Base-by-base conservation (phyloP, 1,140 invertebrate genomes). In the Aphis craccivora region DNA sequence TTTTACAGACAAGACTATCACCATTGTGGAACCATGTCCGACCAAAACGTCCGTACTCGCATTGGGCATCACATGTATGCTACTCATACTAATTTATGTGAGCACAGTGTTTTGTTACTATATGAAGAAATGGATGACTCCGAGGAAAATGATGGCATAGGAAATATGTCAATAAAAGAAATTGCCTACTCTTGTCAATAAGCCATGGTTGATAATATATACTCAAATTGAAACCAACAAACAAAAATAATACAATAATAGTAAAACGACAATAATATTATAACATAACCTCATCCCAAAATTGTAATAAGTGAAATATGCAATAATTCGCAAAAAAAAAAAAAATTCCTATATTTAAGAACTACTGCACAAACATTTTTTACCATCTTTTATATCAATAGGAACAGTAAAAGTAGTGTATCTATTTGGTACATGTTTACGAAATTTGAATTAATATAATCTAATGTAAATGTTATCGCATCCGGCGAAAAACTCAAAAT, bases 81-180 rank as follows among this genome's bases (percentile, higher is more conserved):
- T 99, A 67, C 96, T 99, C 93, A 96, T 98, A 76, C 96, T 99
- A n/a, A 96, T 99, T 35, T 99, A 99, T 95, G 97, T 98, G 94
- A 97, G 97, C 92, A 98, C 98, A 45, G 96, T 98, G 94, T 98
- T 98, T 96, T 98, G 97, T 95, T 98, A 98, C 95, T 98, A 98
- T 96, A 98, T 98, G 97, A 98, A 97, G 95, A 98, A 98, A 95
- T 98, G 98, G 97, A 96, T 98, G 95, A 96, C 97, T 94, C 97
- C 97, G 37, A 96, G 97, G 93, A 98, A 98, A 95, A 97, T 97
- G 95, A 96, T 98, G 96, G 96, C 97, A 95, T 97, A 94, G 45
- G 23, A 37, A 23, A 23, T 53, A n/a, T n/a, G 37, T 51, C 40
- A 8, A 90, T 2, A 14, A 40, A 60, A 43, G 9, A 88, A 11